Conservation (phyloP, 2,888 invertebrate species). For the Ceramica pisi region DNA sequence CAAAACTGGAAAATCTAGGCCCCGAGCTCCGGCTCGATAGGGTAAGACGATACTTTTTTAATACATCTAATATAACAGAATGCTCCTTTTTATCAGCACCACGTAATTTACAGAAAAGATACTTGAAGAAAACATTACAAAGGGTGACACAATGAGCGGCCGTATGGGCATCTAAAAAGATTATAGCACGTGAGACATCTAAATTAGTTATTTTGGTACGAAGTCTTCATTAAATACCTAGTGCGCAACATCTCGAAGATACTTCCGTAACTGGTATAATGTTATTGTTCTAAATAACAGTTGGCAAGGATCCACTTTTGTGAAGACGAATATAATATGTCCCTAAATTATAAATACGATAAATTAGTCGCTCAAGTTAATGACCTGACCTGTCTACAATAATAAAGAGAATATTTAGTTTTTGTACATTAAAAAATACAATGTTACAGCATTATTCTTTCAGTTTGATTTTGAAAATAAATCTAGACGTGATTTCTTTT, state of each 20-base stretch:
- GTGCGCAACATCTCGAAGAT: conserved; percentile 9
- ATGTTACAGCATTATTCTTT: neutral
- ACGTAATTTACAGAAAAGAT: too few relatives aligned
- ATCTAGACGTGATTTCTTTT: too few relatives aligned
- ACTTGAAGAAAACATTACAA: too few relatives aligned
- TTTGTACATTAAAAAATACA: neutral
- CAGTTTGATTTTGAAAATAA: too few relatives aligned
- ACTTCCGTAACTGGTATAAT: conserved; percentile 28
- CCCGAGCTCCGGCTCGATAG: neutral
- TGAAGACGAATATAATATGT: conserved; percentile 8
- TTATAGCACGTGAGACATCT: neutral
- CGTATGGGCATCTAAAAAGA: neutral
- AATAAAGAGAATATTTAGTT: conserved; percentile 1
- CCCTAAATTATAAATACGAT: neutral
- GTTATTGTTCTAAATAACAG: conserved; percentile 14
- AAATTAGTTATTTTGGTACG: neutral
- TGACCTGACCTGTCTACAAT: conserved; percentile 1
- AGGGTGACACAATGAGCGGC: too few relatives aligned
- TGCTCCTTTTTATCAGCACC: too few relatives aligned
- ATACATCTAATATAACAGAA: too few relatives aligned
- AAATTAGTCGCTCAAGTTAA: conserved; percentile 1
- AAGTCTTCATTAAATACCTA: neutral
- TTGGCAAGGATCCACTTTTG: conserved; percentile 45
- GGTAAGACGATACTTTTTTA: neutral
- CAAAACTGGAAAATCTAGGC: neutral